Evolutionary conservation across 2,113 vertebrate species (phyloP).

Genomic region (Orycteropus afer): DNA sequence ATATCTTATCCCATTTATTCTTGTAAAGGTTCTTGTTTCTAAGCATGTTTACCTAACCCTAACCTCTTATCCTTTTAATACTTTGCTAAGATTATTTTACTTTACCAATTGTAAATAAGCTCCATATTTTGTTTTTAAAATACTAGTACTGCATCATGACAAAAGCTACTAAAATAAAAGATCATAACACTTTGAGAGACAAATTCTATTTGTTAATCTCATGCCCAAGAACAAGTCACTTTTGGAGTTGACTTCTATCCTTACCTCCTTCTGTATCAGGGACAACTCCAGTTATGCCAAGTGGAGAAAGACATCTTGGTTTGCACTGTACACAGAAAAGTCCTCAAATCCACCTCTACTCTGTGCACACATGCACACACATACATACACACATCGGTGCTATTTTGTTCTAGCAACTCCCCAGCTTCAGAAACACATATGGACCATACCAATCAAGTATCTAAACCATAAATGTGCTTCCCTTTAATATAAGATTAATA

Average conservation of each 20-base stretch:
- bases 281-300: background rate
- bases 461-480: too few species aligned
- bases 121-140: background rate
- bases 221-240: background rate
- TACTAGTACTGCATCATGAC: background rate
- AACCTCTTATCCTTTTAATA: background rate
- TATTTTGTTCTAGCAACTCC: too few species aligned
- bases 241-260: background rate
- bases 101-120: conserved; percentile 28
- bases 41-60: background rate
- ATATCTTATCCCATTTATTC: background rate
- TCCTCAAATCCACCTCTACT: background rate
- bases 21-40: background rate
- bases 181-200: background rate
- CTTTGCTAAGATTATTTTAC: background rate
- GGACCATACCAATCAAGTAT: too few species aligned
- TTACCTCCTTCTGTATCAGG: background rate
- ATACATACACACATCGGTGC: too few species aligned
- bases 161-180: background rate
- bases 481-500: background rate
- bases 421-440: too few species aligned
- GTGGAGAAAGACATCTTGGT: background rate
- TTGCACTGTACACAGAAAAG: background rate
- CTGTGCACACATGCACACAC: background rate
- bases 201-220: background rate